Evolutionary conservation across 2,797 vertebrate species (phyloP).

Genomic region (Sebastes flavidus): DNA sequence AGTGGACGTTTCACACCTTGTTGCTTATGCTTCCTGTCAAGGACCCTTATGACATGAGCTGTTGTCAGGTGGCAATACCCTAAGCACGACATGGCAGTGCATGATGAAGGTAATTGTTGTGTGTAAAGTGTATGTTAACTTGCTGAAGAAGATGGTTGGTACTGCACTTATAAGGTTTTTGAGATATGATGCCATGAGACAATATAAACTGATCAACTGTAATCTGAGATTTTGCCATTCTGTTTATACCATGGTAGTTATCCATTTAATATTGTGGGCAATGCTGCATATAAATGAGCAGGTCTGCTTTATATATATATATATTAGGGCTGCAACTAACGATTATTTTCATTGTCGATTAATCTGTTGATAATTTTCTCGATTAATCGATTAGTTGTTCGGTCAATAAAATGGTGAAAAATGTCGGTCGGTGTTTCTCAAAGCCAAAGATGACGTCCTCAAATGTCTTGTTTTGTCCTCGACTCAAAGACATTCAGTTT

Average conservation of each 20-base stretch:
- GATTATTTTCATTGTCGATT: too few species aligned
- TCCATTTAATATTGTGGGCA: background rate
- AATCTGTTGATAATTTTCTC: too few species aligned
- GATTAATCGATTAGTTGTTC: too few species aligned
- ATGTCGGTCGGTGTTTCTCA: too few species aligned
- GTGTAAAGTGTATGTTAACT: background rate
- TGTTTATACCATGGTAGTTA: background rate
- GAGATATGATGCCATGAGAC: background rate
- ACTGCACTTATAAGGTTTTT: background rate
- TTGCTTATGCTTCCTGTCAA: conserved; percentile 6
- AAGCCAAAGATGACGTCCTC: too few species aligned
- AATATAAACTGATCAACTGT: background rate
- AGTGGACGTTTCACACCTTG: conserved; percentile 18
- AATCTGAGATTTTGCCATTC: background rate
- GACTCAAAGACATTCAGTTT: too few species aligned
- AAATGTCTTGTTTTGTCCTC: too few species aligned
- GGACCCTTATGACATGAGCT: conserved; percentile 2
- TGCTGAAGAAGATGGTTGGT: background rate
- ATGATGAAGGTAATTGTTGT: background rate
- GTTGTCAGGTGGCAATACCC: background rate
- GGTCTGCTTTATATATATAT: background rate
- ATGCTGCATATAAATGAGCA: background rate
- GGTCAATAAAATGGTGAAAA: too few species aligned
- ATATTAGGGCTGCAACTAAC: too few species aligned
- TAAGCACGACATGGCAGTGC: background rate